A percentile compares a stretch with the other conserved stretches of the same genome.
Conservation (phyloP, 2,888 invertebrate genomes). For the Ptycholaimellus sp. region DNA sequence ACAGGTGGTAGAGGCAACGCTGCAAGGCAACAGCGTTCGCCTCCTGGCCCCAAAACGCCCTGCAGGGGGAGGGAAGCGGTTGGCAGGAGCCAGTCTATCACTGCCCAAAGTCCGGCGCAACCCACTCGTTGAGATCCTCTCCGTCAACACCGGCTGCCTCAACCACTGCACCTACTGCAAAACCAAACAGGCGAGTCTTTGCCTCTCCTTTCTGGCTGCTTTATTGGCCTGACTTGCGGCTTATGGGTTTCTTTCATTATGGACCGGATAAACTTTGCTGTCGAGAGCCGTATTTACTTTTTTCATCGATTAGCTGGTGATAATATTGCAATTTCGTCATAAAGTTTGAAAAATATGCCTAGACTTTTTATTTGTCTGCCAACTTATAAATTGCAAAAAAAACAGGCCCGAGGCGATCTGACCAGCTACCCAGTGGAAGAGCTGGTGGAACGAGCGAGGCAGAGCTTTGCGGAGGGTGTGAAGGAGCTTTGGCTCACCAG, state of each 20-base stretch:
- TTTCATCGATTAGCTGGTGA: no score
- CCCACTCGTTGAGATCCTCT: constrained; percentile 82
- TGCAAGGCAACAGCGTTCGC: constrained; percentile 52
- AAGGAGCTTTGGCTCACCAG: constrained; percentile 91
- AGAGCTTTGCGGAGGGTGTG: constrained; percentile 51
- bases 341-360: no score
- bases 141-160: constrained; percentile 39
- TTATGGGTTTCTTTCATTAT: no score
- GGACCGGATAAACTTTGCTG: no score
- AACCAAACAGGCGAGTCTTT: constrained; percentile 77
- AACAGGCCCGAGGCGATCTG: constrained; percentile 79
- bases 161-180: constrained; percentile 98
- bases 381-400: no score
- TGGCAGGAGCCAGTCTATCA: constrained; percentile 57
- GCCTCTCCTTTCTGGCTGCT: no score
- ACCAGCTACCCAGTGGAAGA: constrained; percentile 72
- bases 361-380: no score
- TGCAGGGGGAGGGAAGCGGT: constrained; percentile 40
- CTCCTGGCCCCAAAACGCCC: constrained; percentile 55
- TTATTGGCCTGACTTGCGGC: no score
- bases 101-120: constrained; percentile 85
- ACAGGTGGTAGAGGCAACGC: constrained; percentile 87
- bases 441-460: constrained; percentile 52
- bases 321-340: no score
- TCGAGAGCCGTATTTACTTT: no score